A percentile compares a stretch with the other conserved stretches of the same genome.
These are phyloP conservation scores for Hyalella azteca DNA, from an alignment of 2,888 invertebrate species.

Conservation along the genomic window DNA sequence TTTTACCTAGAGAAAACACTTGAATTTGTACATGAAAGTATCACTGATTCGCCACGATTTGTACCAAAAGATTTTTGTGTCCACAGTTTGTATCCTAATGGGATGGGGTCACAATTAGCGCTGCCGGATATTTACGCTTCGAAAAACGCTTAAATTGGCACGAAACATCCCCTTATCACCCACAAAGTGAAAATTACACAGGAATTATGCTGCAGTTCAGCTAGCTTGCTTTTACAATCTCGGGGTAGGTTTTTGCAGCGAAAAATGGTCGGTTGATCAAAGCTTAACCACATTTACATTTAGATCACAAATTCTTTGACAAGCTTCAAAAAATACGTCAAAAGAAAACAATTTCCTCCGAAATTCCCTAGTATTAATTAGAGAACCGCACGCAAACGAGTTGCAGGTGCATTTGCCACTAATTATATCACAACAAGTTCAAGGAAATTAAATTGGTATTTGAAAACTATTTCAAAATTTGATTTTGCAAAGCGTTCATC, in stretches of 20 bases:
- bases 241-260: not conserved
- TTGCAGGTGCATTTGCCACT: not conserved
- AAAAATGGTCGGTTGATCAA: slow-evolving; percentile 32
- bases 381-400: not conserved
- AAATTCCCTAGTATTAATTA: slow-evolving; percentile 29
- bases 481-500: too few species aligned
- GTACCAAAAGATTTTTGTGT: too few species aligned
- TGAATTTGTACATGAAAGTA: too few species aligned
- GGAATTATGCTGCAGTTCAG: not conserved
- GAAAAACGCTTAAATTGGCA: not conserved
- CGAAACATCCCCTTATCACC: not conserved
- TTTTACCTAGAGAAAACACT: too few species aligned
- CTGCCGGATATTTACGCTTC: not conserved
- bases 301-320: slow-evolving; percentile 20
- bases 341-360: not conserved
- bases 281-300: slow-evolving; percentile 22
- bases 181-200: not conserved
- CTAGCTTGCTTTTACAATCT: not conserved
- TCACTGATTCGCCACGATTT: too few species aligned
- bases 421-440: not conserved
- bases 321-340: slow-evolving; percentile 10
- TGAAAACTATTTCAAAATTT: too few species aligned
- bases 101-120: not conserved
- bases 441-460: too few species aligned
- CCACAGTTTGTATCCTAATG: too few species aligned